These are phyloP conservation scores for Petrocephalus sullivani DNA, from an alignment of 2,797 vertebrate species.

Conservation along the genomic window DNA sequence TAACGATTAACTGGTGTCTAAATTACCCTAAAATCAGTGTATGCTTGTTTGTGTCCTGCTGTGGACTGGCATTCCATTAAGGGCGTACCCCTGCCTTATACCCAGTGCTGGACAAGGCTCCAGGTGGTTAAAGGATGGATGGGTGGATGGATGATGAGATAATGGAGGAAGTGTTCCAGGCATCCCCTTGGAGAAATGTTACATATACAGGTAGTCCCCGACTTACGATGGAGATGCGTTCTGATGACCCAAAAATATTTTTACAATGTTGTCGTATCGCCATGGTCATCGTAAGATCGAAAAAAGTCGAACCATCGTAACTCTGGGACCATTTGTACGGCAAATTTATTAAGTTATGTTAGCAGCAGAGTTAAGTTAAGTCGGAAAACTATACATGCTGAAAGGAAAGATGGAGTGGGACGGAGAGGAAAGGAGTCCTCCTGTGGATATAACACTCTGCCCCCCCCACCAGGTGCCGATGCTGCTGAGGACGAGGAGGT, in stretches of 20 bases:
- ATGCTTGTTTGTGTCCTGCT: background rate
- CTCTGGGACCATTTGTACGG: background rate
- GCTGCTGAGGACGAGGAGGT: conserved; percentile 96
- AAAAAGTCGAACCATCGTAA: too few relatives aligned
- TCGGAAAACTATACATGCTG: background rate
- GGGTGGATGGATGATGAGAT: background rate
- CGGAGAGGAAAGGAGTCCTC: background rate
- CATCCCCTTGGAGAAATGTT: background rate
- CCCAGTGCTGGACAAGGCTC: background rate
- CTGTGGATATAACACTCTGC: background rate
- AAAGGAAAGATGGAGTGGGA: background rate
- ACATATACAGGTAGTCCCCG: background rate
- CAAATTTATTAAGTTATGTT: background rate
- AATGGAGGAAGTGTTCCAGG: background rate
- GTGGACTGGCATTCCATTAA: background rate
- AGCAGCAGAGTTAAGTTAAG: background rate
- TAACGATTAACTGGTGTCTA: background rate
- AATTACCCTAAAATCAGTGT: background rate
- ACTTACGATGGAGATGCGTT: too few relatives aligned
- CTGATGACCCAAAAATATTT: too few relatives aligned
- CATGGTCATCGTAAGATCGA: too few relatives aligned
- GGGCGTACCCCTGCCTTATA: background rate
- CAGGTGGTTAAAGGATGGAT: background rate
- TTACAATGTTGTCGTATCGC: too few relatives aligned
- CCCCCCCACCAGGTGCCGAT: conserved; percentile 71